Evolutionary conservation across 2,797 vertebrate genomes (phyloP).

Genomic region (Betta splendens): DNA sequence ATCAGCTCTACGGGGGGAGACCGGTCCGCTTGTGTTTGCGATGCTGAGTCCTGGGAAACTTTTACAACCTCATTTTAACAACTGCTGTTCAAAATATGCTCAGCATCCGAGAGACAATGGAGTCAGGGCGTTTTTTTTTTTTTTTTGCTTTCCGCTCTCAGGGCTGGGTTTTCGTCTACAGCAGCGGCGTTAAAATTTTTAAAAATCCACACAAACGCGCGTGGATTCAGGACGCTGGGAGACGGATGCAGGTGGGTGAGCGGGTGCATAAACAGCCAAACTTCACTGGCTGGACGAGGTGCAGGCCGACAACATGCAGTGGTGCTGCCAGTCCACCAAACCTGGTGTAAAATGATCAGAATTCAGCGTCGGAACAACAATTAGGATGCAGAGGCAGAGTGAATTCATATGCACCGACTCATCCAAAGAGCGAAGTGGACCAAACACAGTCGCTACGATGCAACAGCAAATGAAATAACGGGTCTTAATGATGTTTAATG

Average conservation of each 20-base stretch:
- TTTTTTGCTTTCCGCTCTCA: not conserved
- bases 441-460: constrained; percentile 21
- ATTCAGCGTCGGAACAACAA: constrained; percentile 38
- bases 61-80: constrained; percentile 2
- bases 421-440: constrained; percentile 13
- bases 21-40: constrained; percentile 27
- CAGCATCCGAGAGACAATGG: not conserved
- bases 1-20: constrained; percentile 35
- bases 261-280: constrained; percentile 18
- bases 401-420: constrained; percentile 36
- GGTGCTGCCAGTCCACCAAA: constrained; percentile 9
- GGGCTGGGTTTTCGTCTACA: not conserved
- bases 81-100: not conserved
- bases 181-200: not conserved
- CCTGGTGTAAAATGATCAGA: constrained; percentile 15
- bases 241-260: constrained; percentile 17
- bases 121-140: not conserved
- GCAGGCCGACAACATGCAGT: constrained; percentile 11
- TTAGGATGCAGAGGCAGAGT: constrained; percentile 23
- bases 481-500: not conserved
- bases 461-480: constrained; percentile 11
- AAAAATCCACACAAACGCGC: not conserved
- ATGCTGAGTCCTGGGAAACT: constrained; percentile 19
- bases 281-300: constrained; percentile 1
- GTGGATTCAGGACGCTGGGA: constrained; percentile 3